Conservation (phyloP, 2,888 invertebrate genomes). For the Cylindroiulus punctatus region DNA sequence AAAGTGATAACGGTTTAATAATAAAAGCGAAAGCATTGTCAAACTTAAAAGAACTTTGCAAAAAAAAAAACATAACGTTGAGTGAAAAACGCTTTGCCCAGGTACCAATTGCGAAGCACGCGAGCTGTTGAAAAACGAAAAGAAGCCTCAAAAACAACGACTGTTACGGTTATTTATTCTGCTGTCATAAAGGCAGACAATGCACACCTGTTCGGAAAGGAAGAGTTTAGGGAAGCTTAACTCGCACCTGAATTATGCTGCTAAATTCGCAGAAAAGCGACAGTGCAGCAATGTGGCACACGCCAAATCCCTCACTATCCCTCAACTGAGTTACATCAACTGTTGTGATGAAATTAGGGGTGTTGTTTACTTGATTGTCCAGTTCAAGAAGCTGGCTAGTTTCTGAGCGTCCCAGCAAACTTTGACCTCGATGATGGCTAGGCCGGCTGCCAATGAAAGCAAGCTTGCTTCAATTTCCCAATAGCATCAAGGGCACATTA, state of each 20-base stretch:
- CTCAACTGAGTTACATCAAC: not conserved
- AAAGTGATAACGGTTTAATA: not conserved
- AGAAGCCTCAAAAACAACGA: conserved; percentile 11
- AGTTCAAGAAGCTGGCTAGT: too few species aligned
- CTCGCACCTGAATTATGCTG: not conserved
- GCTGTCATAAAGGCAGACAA: conserved; percentile 14
- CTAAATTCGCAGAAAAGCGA: not conserved
- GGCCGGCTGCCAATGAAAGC: too few species aligned
- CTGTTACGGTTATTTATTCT: conserved; percentile 2
- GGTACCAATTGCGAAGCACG: conserved; percentile 16
- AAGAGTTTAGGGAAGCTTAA: not conserved
- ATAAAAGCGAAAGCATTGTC: not conserved
- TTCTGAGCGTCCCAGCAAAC: too few species aligned
- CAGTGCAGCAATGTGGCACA: not conserved
- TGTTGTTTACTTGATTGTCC: too few species aligned
- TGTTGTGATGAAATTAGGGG: not conserved
- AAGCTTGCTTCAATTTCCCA: too few species aligned
- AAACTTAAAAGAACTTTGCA: not conserved
- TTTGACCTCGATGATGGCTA: too few species aligned
- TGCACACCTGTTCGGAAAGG: not conserved
- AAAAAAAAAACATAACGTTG: not conserved
- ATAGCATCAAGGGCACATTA: too few species aligned
- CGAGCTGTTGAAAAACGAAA: conserved; percentile 28
- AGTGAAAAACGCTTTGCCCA: not conserved
- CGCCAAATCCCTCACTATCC: not conserved